A percentile compares a stretch with the other conserved stretches of the same genome.
Evolutionary conservation across 1,140 invertebrate species (phyloP).

Genomic region (Drosophila sp.): DNA sequence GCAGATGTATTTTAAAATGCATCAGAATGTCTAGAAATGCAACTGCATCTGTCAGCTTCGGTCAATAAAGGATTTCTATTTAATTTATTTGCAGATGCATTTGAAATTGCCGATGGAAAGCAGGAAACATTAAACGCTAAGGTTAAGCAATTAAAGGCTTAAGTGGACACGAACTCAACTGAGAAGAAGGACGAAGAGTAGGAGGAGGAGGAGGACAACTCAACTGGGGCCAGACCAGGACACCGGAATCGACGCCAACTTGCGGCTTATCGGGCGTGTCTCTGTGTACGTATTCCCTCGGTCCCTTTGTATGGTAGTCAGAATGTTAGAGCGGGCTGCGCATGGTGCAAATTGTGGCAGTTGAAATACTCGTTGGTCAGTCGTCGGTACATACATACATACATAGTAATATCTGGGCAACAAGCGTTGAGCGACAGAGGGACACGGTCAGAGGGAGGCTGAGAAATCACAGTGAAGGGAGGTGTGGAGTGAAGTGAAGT

Average conservation of each 20-base stretch:
- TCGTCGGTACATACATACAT: constrained; percentile 15
- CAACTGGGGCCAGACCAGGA: neutral
- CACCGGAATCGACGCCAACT: constrained; percentile 6
- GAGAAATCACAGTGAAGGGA: no score
- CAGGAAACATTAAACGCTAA: constrained; percentile 9
- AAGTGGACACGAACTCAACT: constrained; percentile 8
- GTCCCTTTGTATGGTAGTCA: constrained; percentile 43
- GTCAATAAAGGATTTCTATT: constrained; percentile 10
- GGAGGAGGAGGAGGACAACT: neutral
- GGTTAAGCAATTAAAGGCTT: constrained; percentile 42
- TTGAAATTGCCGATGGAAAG: constrained; percentile 10
- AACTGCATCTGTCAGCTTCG: neutral
- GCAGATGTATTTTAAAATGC: neutral
- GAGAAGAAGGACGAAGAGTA: no score
- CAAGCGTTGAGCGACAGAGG: neutral
- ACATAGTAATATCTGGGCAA: neutral
- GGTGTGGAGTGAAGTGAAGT: no score
- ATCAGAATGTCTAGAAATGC: neutral
- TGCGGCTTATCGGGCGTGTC: constrained; percentile 26
- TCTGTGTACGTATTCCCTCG: constrained; percentile 49
- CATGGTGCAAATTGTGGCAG: constrained; percentile 37
- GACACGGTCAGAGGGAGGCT: constrained; percentile 1
- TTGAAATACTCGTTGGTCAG: constrained; percentile 31
- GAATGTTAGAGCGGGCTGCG: constrained; percentile 51
- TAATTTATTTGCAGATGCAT: constrained; percentile 44